phyloP scores from a whole-genome alignment of 37 sponge, comb jelly and placozoan species.

The Theonella swinhoei region DNA sequence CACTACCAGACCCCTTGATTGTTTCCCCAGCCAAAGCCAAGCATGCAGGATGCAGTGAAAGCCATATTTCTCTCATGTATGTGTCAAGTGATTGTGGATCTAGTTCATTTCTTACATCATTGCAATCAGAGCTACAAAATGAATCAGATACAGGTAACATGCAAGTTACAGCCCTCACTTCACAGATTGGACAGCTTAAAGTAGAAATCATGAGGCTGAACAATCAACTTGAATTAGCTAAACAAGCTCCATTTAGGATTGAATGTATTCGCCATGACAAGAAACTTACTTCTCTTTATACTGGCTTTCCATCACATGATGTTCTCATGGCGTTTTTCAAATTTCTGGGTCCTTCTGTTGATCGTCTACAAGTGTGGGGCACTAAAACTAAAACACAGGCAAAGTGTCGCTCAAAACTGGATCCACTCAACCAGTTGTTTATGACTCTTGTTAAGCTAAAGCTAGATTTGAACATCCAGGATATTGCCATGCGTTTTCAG shows the following conservation, averaged over 20 bases:
- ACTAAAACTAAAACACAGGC: background rate
- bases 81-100: too few species aligned
- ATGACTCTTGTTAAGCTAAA: slow-evolving; percentile 19
- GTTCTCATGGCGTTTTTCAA: slow-evolving; percentile 18
- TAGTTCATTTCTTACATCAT: too few species aligned
- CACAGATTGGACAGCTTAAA: slow-evolving; percentile 31
- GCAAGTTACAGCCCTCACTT: slow-evolving; percentile 33
- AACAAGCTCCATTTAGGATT: slow-evolving; percentile 15
- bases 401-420: background rate
- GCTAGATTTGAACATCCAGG: slow-evolving; percentile 4
- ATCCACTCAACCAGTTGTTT: slow-evolving; percentile 16
- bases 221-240: background rate
- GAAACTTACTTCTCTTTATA: slow-evolving; percentile 20
- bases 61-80: too few species aligned
- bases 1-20: too few species aligned
- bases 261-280: slow-evolving; percentile 15
- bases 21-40: too few species aligned
- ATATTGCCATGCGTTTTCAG: slow-evolving; percentile 23
- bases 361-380: slow-evolving; percentile 40
- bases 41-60: too few species aligned
- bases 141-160: too few species aligned
- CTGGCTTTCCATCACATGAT: slow-evolving; percentile 32
- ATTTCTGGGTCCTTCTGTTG: slow-evolving; percentile 36
- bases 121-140: too few species aligned
- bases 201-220: slow-evolving; percentile 22